Evolutionary conservation across 2,888 invertebrate species (phyloP).

Genomic region (Dicyrtoma fusca): DNA sequence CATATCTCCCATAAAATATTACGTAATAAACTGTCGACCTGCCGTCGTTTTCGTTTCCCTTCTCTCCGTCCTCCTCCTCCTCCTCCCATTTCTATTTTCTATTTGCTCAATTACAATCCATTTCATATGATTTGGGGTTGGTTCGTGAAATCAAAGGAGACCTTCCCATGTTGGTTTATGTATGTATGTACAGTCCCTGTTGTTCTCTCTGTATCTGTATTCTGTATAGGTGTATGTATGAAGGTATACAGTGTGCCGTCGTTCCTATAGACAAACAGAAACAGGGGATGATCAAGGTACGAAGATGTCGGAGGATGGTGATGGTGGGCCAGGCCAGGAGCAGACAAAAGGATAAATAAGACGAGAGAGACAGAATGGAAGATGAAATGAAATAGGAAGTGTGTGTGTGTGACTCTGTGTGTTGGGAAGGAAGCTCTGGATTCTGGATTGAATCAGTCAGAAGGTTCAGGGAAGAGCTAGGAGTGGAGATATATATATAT

Average conservation of each 20-base stretch:
- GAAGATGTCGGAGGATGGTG: not conserved
- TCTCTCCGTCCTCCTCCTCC: constrained; percentile 16
- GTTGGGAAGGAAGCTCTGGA: constrained; percentile 5
- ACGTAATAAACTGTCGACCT: constrained; percentile 28
- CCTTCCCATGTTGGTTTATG: too few relatives aligned
- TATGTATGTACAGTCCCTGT: too few relatives aligned
- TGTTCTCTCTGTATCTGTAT: too few relatives aligned
- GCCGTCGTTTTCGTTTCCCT: too few relatives aligned
- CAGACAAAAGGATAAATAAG: constrained; percentile 28
- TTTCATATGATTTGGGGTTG: constrained; percentile 39
- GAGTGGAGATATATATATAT: constrained; percentile 3
- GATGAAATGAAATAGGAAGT: constrained; percentile 8
- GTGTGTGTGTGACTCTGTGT: too few relatives aligned
- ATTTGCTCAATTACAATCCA: constrained; percentile 49
- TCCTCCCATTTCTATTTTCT: constrained; percentile 36
- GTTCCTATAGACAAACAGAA: too few relatives aligned
- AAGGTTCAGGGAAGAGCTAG: not conserved
- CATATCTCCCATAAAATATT: constrained; percentile 1
- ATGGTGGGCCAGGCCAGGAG: not conserved
- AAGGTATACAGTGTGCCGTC: too few relatives aligned
- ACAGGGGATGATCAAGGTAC: not conserved
- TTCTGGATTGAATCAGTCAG: constrained; percentile 20
- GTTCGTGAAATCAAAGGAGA: too few relatives aligned
- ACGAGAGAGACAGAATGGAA: constrained; percentile 22
- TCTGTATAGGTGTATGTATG: too few relatives aligned